phyloP scores from a whole-genome alignment of 2,888 invertebrate genomes.

The Diogma glabrata region DNA sequence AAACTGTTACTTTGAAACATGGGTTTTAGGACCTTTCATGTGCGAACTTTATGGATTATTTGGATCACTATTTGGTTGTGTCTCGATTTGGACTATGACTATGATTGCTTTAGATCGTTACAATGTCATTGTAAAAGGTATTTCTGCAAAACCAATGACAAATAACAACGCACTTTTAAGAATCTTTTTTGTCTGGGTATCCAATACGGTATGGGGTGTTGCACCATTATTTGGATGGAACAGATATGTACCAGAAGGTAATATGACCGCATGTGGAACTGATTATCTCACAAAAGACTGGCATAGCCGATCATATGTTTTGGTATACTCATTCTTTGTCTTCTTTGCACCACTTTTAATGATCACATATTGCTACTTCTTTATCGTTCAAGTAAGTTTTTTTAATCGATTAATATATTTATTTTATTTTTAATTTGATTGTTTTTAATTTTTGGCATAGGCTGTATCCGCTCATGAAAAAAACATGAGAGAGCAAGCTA shows the following conservation, averaged over 20 bases:
- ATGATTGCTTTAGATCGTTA: constrained; percentile 53
- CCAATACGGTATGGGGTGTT: constrained; percentile 43
- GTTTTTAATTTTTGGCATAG: too few species aligned
- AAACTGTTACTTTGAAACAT: constrained; percentile 52
- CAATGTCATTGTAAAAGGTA: constrained; percentile 53
- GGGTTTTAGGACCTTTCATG: constrained; percentile 48
- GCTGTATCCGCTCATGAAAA: constrained; percentile 45
- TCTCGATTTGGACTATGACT: constrained; percentile 55
- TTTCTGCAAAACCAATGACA: constrained; percentile 45
- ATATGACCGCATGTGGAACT: constrained; percentile 52
- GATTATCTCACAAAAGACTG: constrained; percentile 44
- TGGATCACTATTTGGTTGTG: constrained; percentile 53
- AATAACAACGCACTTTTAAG: constrained; percentile 40
- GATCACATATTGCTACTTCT: constrained; percentile 49
- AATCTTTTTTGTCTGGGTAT: constrained; percentile 44
- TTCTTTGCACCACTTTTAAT: constrained; percentile 39
- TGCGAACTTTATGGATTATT: constrained; percentile 52
- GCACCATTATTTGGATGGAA: constrained; percentile 52
- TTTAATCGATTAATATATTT: too few species aligned
- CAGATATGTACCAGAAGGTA: constrained; percentile 54
- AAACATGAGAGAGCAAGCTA: constrained; percentile 47
- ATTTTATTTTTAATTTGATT: too few species aligned
- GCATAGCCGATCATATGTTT: constrained; percentile 42
- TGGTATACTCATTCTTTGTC: constrained; percentile 42
- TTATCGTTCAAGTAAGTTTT: constrained; percentile 45